Conservation (phyloP, 1,140 invertebrate genomes). For the Carcinoscorpius rotundicauda region DNA sequence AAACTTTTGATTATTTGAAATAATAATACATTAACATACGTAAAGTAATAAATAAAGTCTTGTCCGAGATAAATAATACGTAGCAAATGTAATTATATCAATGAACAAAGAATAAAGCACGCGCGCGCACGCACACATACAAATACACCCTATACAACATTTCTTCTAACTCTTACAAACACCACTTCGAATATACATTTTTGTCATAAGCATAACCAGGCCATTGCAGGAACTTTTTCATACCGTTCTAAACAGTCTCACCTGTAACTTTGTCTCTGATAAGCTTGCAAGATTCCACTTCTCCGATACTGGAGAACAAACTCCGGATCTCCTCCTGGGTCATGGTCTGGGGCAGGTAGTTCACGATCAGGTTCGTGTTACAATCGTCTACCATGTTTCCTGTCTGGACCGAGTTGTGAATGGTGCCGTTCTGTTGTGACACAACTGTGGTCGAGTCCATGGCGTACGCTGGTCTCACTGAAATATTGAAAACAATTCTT, state of each 20-base stretch:
- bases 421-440: constrained; percentile 38
- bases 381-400: constrained; percentile 65
- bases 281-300: constrained; percentile 97
- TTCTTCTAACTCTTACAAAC: no score
- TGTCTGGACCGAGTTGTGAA: constrained; percentile 33
- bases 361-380: constrained; percentile 98
- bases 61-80: no score
- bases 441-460: constrained; percentile 43
- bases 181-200: no score
- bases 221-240: no score
- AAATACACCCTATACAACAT: no score
- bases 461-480: constrained; percentile 44
- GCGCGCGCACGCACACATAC: no score
- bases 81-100: no score
- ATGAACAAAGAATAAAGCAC: no score
- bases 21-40: no score
- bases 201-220: no score
- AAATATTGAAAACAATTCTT: not conserved
- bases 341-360: constrained; percentile 99
- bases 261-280: constrained; percentile 97
- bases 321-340: constrained; percentile 97
- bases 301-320: constrained; percentile 93
- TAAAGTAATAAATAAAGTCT: no score
- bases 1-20: no score
- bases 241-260: constrained; percentile 35